A percentile compares a stretch with the other conserved stretches of the same genome.
phyloP scores from a whole-genome alignment of 2,888 invertebrate genomes.

The Tyria jacobaeae region DNA sequence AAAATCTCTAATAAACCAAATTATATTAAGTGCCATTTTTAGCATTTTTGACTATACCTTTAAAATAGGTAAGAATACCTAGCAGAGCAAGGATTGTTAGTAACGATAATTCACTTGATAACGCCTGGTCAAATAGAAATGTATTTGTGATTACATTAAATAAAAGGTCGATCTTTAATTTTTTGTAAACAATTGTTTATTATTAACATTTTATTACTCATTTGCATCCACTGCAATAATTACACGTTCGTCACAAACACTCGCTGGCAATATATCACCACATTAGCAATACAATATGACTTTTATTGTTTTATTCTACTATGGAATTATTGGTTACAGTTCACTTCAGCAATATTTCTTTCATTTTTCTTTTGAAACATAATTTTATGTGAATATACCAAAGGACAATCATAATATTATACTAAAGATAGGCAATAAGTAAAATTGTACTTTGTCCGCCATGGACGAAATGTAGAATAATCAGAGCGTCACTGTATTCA shows the following conservation, averaged over 20 bases:
- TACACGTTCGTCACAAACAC: constrained; percentile 79
- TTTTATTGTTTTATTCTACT: constrained; percentile 78
- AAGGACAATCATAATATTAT: constrained; percentile 59
- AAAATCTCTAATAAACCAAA: too few relatives aligned
- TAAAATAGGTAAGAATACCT: too few relatives aligned
- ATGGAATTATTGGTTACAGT: constrained; percentile 78
- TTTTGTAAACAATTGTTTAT: constrained; percentile 88
- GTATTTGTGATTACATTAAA: constrained; percentile 48
- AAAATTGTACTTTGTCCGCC: constrained; percentile 65
- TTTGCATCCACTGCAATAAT: constrained; percentile 78
- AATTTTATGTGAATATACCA: constrained; percentile 80
- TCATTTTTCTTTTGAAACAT: constrained; percentile 85
- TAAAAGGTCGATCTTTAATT: constrained; percentile 75
- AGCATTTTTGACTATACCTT: too few relatives aligned
- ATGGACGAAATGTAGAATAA: constrained; percentile 60
- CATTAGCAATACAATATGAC: constrained; percentile 80
- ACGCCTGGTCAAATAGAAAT: too few relatives aligned
- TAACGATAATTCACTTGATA: too few relatives aligned
- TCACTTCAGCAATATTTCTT: constrained; percentile 71
- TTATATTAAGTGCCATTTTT: too few relatives aligned
- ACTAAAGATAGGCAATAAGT: constrained; percentile 54
- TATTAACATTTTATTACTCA: constrained; percentile 86
- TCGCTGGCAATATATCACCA: constrained; percentile 76
- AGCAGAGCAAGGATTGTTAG: too few relatives aligned
- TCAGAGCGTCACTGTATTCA: constrained; percentile 64